Evolutionary conservation across 1,140 invertebrate species (phyloP).

Genomic region (Paraescarpia echinospica): DNA sequence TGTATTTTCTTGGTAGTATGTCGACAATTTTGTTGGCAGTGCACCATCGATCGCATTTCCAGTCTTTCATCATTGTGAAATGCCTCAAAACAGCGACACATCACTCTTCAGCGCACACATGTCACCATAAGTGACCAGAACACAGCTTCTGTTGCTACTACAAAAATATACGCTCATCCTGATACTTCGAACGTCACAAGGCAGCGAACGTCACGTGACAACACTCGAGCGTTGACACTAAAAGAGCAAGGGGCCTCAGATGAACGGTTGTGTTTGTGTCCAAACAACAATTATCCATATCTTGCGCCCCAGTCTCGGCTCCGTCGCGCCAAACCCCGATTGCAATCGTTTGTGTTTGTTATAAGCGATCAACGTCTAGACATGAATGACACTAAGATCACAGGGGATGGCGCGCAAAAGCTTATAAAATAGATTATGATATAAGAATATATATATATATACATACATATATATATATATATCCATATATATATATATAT

Average conservation of each 20-base stretch:
- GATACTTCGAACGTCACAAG: not conserved
- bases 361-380: too few species aligned
- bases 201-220: not conserved
- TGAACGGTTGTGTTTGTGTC: not conserved
- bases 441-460: slow-evolving; percentile 13
- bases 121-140: not conserved
- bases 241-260: not conserved
- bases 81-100: not conserved
- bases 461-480: slow-evolving; percentile 16
- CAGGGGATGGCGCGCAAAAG: too few species aligned
- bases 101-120: not conserved
- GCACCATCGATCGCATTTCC: not conserved
- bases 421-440: not conserved
- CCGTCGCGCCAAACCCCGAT: not conserved
- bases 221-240: not conserved
- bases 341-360: too few species aligned
- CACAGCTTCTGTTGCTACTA: not conserved
- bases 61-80: not conserved
- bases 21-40: not conserved
- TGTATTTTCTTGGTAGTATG: not conserved
- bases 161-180: not conserved
- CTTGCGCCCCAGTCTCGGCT: not conserved
- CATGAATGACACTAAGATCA: too few species aligned
- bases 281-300: not conserved
- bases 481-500: not conserved